Evolutionary conservation across 2,888 invertebrate species (phyloP), one percentile per base, ranked within the genome.

Genomic region (Catocala nupta): DNA sequence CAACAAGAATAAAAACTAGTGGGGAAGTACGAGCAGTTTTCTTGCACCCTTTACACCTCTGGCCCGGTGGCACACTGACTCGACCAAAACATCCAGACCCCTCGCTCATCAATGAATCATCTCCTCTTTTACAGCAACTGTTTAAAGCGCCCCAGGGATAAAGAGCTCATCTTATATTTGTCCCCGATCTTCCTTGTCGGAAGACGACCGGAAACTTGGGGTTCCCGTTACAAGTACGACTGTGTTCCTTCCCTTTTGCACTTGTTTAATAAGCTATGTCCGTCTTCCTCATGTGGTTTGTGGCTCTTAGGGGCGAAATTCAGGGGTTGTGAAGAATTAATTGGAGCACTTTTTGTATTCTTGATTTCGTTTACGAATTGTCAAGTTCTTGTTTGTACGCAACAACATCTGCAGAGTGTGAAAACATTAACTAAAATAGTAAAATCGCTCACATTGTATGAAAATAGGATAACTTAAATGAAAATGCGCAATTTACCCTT

Each of bases 21-120:
- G 48, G 25, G 45, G 44, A 55, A 60, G 59, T 56, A 63, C 55
- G 67, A 63, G 70, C 63, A 69, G 73, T 75, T 77, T 77, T 63
- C 77, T 69, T 78, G 80, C 80, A 76, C 81, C 83, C 82, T 79
- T 81, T 76, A 57, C 68, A 63, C 66, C 63, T 63, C 65, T 87
- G 87, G 79, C 90, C 92, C 85, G 84, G 84, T 92, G 88, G 86
- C 92, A 86, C 85, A 92, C 74, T 91, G 75, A 73, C 79, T 55
- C 34, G 49, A 59, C 86, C 86, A 86, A n/a, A 42, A 16, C 48
- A 64, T 36, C n/a, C 34, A 65, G 85, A 84, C 69, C 83, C 69
- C 59, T 53, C 52, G 67, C 55, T 53, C 71, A 70, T 84, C 78
- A 82, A 81, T 81, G 73, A 80, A 81, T 61, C 63, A 68, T 66